These are phyloP conservation scores for Microtus oregoni DNA, from an alignment of 2,113 vertebrate genomes.

Conservation along the genomic window DNA sequence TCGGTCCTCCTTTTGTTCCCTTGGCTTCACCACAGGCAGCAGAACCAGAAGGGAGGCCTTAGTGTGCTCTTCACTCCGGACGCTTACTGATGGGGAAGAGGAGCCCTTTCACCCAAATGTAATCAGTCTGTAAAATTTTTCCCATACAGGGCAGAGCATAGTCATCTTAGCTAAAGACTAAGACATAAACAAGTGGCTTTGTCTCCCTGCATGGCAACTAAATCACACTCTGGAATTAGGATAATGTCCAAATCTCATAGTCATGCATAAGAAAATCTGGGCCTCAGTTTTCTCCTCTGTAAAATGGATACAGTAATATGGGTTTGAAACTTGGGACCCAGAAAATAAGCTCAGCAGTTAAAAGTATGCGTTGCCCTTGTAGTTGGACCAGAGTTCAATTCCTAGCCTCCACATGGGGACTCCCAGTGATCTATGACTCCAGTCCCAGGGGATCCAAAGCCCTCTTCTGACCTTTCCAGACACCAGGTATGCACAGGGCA, in stretches of 20 bases:
- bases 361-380: background rate
- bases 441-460: background rate
- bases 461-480: background rate
- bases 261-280: background rate
- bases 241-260: background rate
- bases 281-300: conserved; percentile 11
- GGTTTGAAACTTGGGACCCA: background rate
- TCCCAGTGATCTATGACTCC: too few relatives aligned
- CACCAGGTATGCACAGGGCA: background rate
- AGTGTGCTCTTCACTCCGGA: background rate
- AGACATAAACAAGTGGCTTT: background rate
- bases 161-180: background rate
- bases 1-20: background rate
- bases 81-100: background rate
- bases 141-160: background rate
- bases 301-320: conserved; percentile 9
- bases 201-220: background rate
- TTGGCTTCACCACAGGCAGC: background rate
- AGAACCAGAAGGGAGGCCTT: background rate
- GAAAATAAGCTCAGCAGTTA: background rate
- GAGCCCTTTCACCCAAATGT: fast-evolving
- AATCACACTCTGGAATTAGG: conserved; percentile 15
- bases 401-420: background rate
- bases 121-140: background rate
- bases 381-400: background rate